Conservation (phyloP, 2,797 vertebrate genomes). For the Malacoctenus gilli region DNA sequence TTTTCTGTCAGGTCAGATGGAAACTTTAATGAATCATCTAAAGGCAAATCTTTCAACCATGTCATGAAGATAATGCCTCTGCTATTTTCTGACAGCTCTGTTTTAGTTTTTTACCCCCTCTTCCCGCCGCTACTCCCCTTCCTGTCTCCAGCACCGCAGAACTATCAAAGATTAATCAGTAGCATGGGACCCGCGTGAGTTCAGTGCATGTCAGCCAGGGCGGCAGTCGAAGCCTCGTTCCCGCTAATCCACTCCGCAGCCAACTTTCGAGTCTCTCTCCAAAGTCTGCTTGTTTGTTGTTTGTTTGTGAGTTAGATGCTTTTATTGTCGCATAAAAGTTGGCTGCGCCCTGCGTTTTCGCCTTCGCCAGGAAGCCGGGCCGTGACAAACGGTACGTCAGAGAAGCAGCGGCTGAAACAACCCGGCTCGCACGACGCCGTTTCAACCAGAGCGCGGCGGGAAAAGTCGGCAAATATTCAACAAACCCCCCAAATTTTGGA, state of each 20-base stretch:
- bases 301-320: too few species aligned
- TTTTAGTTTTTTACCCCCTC: neutral
- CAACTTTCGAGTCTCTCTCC: neutral
- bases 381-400: neutral
- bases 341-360: neutral
- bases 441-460: too few species aligned
- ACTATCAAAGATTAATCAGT: slow-evolving; percentile 1
- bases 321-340: too few species aligned
- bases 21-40: neutral
- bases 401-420: neutral
- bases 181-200: neutral
- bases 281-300: neutral
- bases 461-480: neutral
- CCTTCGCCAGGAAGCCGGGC: neutral
- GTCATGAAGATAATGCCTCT: neutral
- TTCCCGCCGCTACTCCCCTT: neutral
- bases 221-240: neutral
- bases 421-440: neutral
- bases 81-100: neutral
- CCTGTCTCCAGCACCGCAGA: neutral
- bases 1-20: neutral
- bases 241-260: too few species aligned
- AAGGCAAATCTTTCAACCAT: neutral
- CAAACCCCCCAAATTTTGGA: neutral
- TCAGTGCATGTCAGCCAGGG: neutral